Conservation (phyloP, 2,888 invertebrate genomes). For the Galerucella pusilla region DNA sequence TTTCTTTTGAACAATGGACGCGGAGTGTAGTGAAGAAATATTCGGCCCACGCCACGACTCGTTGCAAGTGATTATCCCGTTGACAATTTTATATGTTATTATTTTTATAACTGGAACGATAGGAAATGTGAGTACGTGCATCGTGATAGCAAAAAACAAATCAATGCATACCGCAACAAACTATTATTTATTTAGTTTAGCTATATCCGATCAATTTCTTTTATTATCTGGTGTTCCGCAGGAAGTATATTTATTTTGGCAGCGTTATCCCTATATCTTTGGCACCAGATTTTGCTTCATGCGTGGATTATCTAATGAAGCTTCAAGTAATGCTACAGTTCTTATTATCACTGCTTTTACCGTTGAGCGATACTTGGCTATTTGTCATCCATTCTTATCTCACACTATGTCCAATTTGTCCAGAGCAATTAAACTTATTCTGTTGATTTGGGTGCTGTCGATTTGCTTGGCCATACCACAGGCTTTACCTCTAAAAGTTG, state of each 20-base stretch:
- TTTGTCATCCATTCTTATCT: constrained; percentile 75
- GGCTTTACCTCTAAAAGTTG: constrained; percentile 68
- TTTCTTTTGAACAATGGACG: constrained; percentile 16
- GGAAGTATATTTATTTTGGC: constrained; percentile 84
- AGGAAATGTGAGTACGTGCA: constrained; percentile 86
- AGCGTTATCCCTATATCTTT: constrained; percentile 80
- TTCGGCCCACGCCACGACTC: constrained; percentile 53
- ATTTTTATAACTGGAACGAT: constrained; percentile 83
- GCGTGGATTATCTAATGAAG: constrained; percentile 83
- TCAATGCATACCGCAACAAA: constrained; percentile 87
- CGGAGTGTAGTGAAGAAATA: constrained; percentile 42
- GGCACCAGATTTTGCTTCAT: constrained; percentile 83
- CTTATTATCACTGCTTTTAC: constrained; percentile 77
- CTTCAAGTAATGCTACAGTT: constrained; percentile 82
- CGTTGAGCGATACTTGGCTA: constrained; percentile 76
- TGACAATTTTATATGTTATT: constrained; percentile 80
- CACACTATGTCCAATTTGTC: constrained; percentile 91
- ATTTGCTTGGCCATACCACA: constrained; percentile 80
- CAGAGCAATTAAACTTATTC: constrained; percentile 83
- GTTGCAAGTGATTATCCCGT: constrained; percentile 70
- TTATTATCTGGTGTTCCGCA: constrained; percentile 84
- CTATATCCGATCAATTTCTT: constrained; percentile 84
- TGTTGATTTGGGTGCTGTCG: constrained; percentile 84
- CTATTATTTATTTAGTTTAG: constrained; percentile 86
- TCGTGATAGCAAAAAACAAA: constrained; percentile 84